Base-by-base conservation (phyloP, 2,888 invertebrate species). In the Polyommatus icarus region DNA sequence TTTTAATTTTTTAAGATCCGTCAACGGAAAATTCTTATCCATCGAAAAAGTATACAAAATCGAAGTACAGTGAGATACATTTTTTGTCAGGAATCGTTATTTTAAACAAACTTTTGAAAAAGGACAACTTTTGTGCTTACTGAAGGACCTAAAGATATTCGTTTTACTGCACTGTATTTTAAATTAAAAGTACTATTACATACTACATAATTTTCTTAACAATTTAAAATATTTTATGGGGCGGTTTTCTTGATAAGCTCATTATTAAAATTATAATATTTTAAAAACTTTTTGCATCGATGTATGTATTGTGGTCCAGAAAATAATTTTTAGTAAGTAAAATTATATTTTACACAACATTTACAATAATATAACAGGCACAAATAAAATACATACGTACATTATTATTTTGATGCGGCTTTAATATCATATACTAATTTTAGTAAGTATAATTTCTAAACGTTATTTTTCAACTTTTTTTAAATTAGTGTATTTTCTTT, bases 211-310 rank as follows among this genome's bases (percentile, higher is more conserved):
- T 20, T 10, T 3, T 24, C 8, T 7, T 20, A 24, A 24, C 12
- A 20, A 61, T 24, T 61, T 20, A 10, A 24, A 24, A 61, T 61
- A 61, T 61, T 24, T 12, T 24, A 61, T 4, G 20, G 12, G 61
- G 61, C 61, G 61, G 61, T 61, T 61, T 24, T 61, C 24, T 61
- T 61, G 24, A 61, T 61, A 61, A 61, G 61, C 61, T 61, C 61
- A 20, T 61, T 4, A 24, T 61, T 61, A 8, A n/a, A 61, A 24
- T 20, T 61, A 59, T 20, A 1, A 59, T n/a, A 59, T 61, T 61
- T 59, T 20, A 59, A 8, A 10, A 46, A 46, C 46, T 46, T 46
- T 8, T 46, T 3, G 46, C 24, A 61, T 61, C 61, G 61, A 61
- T 61, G 61, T 61, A 61, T 61, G 20, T 61, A 24, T 24, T 24